Base-by-base conservation (phyloP, 2,113 vertebrate genomes). In the Tragelaphus imberbis region DNA sequence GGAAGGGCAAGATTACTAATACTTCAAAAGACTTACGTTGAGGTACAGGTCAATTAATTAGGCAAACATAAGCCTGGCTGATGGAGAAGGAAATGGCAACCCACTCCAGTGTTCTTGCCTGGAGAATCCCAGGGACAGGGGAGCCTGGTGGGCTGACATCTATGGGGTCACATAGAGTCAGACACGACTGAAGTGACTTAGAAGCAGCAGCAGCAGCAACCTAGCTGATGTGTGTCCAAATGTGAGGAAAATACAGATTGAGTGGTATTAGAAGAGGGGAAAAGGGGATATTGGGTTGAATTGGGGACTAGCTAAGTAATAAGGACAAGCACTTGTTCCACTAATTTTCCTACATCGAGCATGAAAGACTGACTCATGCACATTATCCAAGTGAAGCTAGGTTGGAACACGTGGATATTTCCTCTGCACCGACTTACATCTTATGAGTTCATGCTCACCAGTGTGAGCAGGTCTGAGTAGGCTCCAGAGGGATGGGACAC, bases 151-250 rank as follows among this genome's bases (percentile, higher is more conserved):
- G 65, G 65, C 16, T 68, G 65, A 8, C 1, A 0, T n/a, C 33
- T 68, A 68, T 68, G 65, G 33, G 8, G 65, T 68, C 8, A 1
- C 65, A 68, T 17, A 68, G 16, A 68, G 65, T n/a, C 0, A 0
- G 33, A 68, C 4, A 68, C 2, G 3, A n/a, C 16, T n/a, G 63
- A 68, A n/a, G 33, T 0, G 0, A n/a, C 63, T 68, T 68, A 68
- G 30, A 30, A 65, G 15, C 33, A 68, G 33, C 16, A 61, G 58
- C 11, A 68, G 63, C 63, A n/a, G 63, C 30, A 89, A 15, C 7
- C 4, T 40, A 28, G 16, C 7, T 82, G 15, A 82, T 5, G 2
- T 68, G 36, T 47, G 3, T 7, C 21, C 36, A 68, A 47, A 19
- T 27, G 7, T 47, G 21, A 68, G 61, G 51, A 49, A 94, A 68